Evolutionary conservation across 2,888 invertebrate genomes (phyloP), one percentile per base, ranked within the genome.

Genomic region (Caenorhabditis sp.): DNA sequence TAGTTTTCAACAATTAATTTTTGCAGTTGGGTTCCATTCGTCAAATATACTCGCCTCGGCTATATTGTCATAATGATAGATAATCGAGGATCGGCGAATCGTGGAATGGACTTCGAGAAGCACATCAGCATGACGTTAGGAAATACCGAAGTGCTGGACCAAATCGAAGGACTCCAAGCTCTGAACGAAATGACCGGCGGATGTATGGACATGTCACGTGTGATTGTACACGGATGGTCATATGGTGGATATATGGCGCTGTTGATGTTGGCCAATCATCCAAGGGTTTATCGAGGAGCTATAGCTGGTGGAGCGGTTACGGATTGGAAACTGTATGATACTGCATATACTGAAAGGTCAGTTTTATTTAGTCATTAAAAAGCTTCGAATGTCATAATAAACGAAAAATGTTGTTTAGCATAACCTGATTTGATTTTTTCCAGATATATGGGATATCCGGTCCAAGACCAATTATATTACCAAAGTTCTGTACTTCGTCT

Each of bases 181-280:
- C 89, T 97, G 67, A 92, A 61, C 1, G 61, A 59, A 59, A 54
- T 60, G 1, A 62, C 52, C 20, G 71, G 63, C 31, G 93, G 93
- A 54, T 95, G 93, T 84, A 94, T 99, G 75, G 99, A 99, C 88
- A 91, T 95, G 91, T 92, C 91, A 81, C 91, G 97, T 58, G 92
- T 99, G 17, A 97, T 95, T 0, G 94, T 99, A 83, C 95, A 95
- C 88, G 99, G 99, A 0, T 99, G 97, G 97, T 97, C 97, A 54
- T 99, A 99, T 88, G 99, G 97, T 90, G 99, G 97, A 31, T 99
- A 97, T 90, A 91, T 99, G 49, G 94, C 96, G 72, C 91, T 99
- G 31, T 94, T 97, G 92, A 96, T 94, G 0, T 90, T 99, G 56
- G 94, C 94, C 71, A 95, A 95, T 78, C 92, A 94, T 87, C 20